These are phyloP conservation scores for Limnephilus marmoratus DNA, from an alignment of 2,888 invertebrate species.

Conservation along the genomic window DNA sequence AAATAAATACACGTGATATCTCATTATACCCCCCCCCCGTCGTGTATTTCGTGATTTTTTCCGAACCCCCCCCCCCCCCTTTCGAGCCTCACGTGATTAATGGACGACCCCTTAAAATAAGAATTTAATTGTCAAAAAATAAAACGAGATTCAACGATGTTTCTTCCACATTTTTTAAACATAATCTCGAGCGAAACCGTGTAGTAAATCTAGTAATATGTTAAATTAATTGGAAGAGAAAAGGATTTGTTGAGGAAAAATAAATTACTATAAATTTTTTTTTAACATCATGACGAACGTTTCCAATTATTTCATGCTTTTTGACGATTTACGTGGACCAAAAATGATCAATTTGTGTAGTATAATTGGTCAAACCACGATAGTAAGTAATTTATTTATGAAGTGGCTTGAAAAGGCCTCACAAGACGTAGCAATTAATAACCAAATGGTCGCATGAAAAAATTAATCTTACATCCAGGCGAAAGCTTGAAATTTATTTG, in stretches of 20 bases:
- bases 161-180: background rate
- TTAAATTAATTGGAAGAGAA: too few relatives aligned
- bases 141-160: background rate
- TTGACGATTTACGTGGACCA: background rate
- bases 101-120: too few relatives aligned
- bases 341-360: background rate
- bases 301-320: too few relatives aligned
- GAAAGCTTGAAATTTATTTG: background rate
- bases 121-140: background rate
- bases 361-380: background rate
- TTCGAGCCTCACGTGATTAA: too few relatives aligned
- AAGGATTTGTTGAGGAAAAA: background rate
- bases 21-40: too few relatives aligned
- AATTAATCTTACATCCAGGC: background rate
- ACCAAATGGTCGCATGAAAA: background rate
- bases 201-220: too few relatives aligned
- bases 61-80: too few relatives aligned
- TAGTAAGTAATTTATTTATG: background rate
- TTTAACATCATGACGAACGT: too few relatives aligned
- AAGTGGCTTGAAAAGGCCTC: background rate
- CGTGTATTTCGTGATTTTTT: too few relatives aligned
- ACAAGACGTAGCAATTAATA: background rate
- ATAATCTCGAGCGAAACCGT: background rate
- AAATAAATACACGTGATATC: too few relatives aligned
- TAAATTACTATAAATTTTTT: background rate